Evolutionary conservation across 2,797 vertebrate species (phyloP), one percentile per base, ranked within the genome.

Genomic region (Chromobotia macracanthus): DNA sequence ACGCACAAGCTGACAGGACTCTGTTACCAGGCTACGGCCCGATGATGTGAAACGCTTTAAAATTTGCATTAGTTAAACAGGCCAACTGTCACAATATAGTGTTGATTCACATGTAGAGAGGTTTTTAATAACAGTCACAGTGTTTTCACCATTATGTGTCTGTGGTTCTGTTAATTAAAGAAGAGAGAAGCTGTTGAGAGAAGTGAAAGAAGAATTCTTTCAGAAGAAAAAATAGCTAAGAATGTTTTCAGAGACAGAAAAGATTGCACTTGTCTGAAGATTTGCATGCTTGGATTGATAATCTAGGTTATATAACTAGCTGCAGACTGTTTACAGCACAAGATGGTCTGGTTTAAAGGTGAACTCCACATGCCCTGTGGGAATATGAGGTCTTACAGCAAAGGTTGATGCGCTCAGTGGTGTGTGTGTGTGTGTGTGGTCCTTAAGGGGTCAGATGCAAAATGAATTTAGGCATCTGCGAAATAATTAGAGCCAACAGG

Each of bases 401-500:
- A 64, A 63, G 60, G 28, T 35, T 80, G 48, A 69, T 76, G 65
- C 10, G 1, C 65, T 46, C 56, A n/a, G n/a, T n/a, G n/a, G 38
- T 13, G 21, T 71, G 48, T 55, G 23, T 75, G 41, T 74, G 41
- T 46, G 38, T n/a, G 12, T 63, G 31, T 64, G 16, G 21, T 51
- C 16, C 19, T 61, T 61, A 13, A n/a, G 44, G 58, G 66, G 56
- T 53, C 44, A 25, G 81, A 84, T 86, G 64, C 55, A 63, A 86
- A 85, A 85, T 83, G 8, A 73, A 87, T 81, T 81, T 86, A 77
- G 79, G 81, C 67, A 55, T 84, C 68, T 74, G 77, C 80, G 79
- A 66, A 80, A 83, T 84, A 88, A 89, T 91, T 88, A 88, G 87
- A 89, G 80, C 78, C 88, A 89, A 85, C 84, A 80, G 88, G 67